Percentiles rank a stretch among this genome's conserved stretches.
Conservation (phyloP, 2,888 invertebrate species). For the Drosophila melanosoma region DNA sequence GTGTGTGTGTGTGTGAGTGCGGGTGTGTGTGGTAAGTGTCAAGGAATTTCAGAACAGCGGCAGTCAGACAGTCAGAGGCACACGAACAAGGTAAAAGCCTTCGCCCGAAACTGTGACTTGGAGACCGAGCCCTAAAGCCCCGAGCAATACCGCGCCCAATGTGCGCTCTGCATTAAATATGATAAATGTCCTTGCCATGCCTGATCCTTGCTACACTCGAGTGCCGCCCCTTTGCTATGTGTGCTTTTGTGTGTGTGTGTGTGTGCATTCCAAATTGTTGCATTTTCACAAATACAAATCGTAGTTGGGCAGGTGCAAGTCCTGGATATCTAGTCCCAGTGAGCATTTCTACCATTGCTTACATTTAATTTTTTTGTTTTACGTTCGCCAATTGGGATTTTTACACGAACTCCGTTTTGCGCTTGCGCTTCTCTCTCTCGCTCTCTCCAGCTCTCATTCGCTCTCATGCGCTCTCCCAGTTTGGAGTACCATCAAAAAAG, state of each 20-base stretch:
- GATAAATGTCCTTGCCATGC: conserved; percentile 43
- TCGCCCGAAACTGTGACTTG: conserved; percentile 46
- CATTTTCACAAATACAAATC: conserved; percentile 56
- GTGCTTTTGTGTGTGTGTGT: conserved; percentile 11
- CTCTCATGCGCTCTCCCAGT: conserved; percentile 38
- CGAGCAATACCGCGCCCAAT: conserved; percentile 74
- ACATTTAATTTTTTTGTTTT: conserved; percentile 25
- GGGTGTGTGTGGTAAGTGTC: conserved; percentile 72
- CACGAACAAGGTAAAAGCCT: conserved; percentile 75
- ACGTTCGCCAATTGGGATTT: conserved; percentile 34
- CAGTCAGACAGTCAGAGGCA: conserved; percentile 23
- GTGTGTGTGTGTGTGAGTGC: conserved; percentile 15
- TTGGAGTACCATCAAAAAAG: conserved; percentile 58
- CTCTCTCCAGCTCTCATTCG: conserved; percentile 19
- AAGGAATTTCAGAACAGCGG: conserved; percentile 75
- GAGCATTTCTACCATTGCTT: conserved; percentile 42
- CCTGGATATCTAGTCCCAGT: conserved; percentile 37
- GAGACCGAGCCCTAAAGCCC: conserved; percentile 51
- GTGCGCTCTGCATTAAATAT: conserved; percentile 74
- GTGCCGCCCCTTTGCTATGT: not conserved
- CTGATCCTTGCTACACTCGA: conserved; percentile 35
- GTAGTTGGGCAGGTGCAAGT: conserved; percentile 34
- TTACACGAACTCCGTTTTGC: conserved; percentile 59
- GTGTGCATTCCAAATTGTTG: conserved; percentile 74
- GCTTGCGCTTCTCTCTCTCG: conserved; percentile 64